Evolutionary conservation across 2,113 vertebrate species (phyloP).

Genomic region (Petromus typicus): DNA sequence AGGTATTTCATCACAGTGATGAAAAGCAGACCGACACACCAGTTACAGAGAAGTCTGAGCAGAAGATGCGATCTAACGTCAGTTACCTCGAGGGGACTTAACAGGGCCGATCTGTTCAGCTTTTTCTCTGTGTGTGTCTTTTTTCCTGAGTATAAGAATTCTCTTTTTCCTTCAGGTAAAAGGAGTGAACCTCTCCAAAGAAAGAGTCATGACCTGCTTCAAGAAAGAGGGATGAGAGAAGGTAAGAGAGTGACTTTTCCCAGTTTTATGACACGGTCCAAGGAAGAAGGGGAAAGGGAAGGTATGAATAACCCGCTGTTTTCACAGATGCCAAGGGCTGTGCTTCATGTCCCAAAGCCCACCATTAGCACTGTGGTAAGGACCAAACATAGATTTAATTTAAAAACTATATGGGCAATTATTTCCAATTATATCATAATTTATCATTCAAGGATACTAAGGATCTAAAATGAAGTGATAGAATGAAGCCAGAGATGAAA

Average conservation of each 20-base stretch:
- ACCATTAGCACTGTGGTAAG: background rate
- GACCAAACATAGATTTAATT: background rate
- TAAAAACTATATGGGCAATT: background rate
- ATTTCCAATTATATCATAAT: background rate
- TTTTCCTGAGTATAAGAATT: background rate
- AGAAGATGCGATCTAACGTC: fast-evolving
- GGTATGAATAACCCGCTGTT: background rate
- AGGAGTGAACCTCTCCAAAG: background rate
- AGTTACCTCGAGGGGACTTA: background rate
- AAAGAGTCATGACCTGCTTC: background rate
- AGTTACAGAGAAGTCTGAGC: background rate
- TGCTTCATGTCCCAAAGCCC: background rate
- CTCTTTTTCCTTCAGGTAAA: no score
- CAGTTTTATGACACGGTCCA: background rate
- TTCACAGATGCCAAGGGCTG: background rate
- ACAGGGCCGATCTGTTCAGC: background rate
- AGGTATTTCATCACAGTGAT: background rate
- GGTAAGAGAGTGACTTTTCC: background rate
- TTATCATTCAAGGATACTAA: background rate
- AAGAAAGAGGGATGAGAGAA: background rate
- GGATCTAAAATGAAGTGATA: background rate
- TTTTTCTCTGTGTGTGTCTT: background rate
- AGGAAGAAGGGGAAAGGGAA: background rate
- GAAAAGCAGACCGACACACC: background rate
- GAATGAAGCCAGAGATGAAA: background rate